Conservation (phyloP, 2,888 invertebrate species). For the Caenorhabditis zanzibari region DNA sequence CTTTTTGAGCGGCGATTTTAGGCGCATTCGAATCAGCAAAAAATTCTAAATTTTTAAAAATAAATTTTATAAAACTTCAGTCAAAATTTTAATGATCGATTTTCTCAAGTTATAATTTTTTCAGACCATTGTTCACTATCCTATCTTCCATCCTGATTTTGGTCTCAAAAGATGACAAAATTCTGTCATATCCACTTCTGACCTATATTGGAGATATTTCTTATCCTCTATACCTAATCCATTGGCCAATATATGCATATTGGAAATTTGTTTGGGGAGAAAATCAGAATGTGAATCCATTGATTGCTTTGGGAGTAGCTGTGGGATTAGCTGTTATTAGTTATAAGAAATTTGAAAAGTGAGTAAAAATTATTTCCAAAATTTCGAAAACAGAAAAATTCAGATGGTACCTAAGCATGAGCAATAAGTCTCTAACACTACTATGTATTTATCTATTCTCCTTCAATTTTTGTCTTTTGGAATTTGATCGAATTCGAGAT, state of each 20-base stretch:
- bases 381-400: too few species aligned
- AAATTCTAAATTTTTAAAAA: too few species aligned
- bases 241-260: slow-evolving; percentile 13
- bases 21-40: too few species aligned
- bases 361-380: not conserved
- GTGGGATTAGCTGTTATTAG: not conserved
- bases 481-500: not conserved
- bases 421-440: not conserved
- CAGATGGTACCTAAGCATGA: slow-evolving; percentile 3
- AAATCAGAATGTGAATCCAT: not conserved
- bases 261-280: not conserved
- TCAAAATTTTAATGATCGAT: too few species aligned
- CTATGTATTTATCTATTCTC: not conserved
- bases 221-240: not conserved
- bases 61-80: too few species aligned
- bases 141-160: not conserved
- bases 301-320: not conserved
- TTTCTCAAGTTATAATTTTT: too few species aligned
- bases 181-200: slow-evolving; percentile 8
- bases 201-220: slow-evolving; percentile 3
- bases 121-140: slow-evolving; percentile 31
- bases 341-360: slow-evolving; percentile 9
- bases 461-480: not conserved
- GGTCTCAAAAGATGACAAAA: not conserved
- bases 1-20: too few species aligned